Evolutionary conservation across 2,113 vertebrate species (phyloP), one percentile per base, ranked within the genome.

Genomic region (Pomatorhinus ruficollis): DNA sequence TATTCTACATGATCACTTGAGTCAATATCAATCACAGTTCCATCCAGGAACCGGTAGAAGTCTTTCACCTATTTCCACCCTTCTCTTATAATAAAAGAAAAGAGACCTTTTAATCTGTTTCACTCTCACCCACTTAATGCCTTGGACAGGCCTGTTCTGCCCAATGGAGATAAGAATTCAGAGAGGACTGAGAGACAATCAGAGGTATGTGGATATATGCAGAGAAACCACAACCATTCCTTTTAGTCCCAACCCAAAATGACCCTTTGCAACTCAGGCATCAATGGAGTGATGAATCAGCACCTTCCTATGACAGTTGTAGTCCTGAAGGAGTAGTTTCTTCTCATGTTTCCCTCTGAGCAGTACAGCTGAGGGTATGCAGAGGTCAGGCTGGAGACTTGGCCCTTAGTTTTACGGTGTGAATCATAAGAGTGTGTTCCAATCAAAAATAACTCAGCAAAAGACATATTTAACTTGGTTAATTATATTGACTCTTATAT

Each of bases 401-500:
- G 90, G 93, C 64, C 93, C 69, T 35, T 45, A 50, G 52, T 87
- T 94, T 94, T 94, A 92, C 64, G 61, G n/a, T 54, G 74, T 45
- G 92, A 94, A 94, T 94, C 16, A 23, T 86, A 66, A 86, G 79
- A 88, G 15, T 22, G 40, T 50, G 40, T 60, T 95, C 64, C 77
- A 83, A 82, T 89, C 76, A 93, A 79, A 92, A 96, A 89, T 56
- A 96, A 84, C 65, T 77, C 77, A 81, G 64, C 65, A 72, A 87
- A 96, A 93, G 78, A 87, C 65, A 83, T 89, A 82, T 87, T 92
- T 95, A 89, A 60, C 84, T 84, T 56, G 18, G 40, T 72, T 96
- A 91, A 95, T 95, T 93, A 83, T 95, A 95, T 82, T 93, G 91
- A 94, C 89, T 96, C 25, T 77, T 87, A 89, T 87, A 94, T 49